Percentiles rank a stretch among this genome's conserved stretches.
Conservation (phyloP, 2,797 vertebrate species). For the Xyrichtys novacula region DNA sequence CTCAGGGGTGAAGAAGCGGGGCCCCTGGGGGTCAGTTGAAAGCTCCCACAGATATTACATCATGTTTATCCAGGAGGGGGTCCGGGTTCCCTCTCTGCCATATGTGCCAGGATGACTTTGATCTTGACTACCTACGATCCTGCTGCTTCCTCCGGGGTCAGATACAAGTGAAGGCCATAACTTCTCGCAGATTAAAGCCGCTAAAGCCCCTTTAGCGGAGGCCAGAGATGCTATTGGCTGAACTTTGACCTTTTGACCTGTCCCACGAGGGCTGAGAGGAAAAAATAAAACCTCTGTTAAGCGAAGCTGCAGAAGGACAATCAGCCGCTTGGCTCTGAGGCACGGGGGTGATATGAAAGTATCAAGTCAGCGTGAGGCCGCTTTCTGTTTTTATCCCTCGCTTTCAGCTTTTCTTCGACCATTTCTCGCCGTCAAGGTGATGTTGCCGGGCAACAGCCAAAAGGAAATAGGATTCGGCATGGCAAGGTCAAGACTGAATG, state of each 20-base stretch:
- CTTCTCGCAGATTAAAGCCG: slow-evolving; percentile 67
- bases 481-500: slow-evolving; percentile 72
- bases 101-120: slow-evolving; percentile 61
- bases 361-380: slow-evolving; percentile 28
- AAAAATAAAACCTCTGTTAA: slow-evolving; percentile 34
- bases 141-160: slow-evolving; percentile 55
- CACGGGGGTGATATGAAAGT: slow-evolving; percentile 24
- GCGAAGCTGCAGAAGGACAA: not conserved
- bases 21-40: slow-evolving; percentile 44
- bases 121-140: slow-evolving; percentile 55
- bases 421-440: slow-evolving; percentile 64
- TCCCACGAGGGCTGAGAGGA: slow-evolving; percentile 16
- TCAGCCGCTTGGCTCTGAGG: slow-evolving; percentile 30
- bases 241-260: slow-evolving; percentile 62
- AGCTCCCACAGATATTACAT: slow-evolving; percentile 65
- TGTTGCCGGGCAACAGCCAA: slow-evolving; percentile 77
- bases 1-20: slow-evolving; percentile 44
- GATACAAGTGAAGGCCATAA: slow-evolving; percentile 63
- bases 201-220: slow-evolving; percentile 39
- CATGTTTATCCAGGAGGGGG: slow-evolving; percentile 56
- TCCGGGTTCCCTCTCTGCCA: slow-evolving; percentile 19
- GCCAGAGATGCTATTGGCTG: slow-evolving; percentile 44
- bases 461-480: slow-evolving; percentile 68
- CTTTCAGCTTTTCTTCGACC: slow-evolving; percentile 25
- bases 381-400: slow-evolving; percentile 48